Evolutionary conservation across 2,113 vertebrate genomes (phyloP).

Genomic region (Rostratula benghalensis): DNA sequence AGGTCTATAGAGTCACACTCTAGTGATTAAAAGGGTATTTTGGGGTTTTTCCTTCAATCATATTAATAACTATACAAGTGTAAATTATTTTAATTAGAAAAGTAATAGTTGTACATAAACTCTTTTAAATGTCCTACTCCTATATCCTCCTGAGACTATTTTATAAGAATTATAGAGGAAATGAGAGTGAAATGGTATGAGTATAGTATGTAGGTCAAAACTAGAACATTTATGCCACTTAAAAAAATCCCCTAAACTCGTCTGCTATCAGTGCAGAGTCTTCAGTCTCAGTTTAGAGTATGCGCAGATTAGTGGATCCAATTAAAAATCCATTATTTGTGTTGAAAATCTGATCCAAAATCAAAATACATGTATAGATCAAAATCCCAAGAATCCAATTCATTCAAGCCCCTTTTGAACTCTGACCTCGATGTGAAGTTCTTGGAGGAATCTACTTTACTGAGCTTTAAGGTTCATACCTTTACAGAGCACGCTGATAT

Average conservation of each 20-base stretch:
- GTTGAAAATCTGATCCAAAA: neutral
- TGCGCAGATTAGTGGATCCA: neutral
- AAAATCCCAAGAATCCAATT: neutral
- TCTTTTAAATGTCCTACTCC: neutral
- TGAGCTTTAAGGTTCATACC: too few species aligned
- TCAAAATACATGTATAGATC: neutral
- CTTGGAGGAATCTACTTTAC: neutral
- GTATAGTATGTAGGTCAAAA: neutral
- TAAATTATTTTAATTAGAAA: slow-evolving; percentile 40
- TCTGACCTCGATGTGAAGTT: neutral
- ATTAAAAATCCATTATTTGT: neutral
- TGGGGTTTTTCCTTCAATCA: neutral
- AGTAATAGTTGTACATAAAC: neutral
- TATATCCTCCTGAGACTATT: neutral
- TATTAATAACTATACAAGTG: neutral
- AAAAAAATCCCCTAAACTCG: neutral
- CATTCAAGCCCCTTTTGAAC: neutral
- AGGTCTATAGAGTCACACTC: neutral
- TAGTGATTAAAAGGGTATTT: slow-evolving; percentile 8
- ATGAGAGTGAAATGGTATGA: neutral
- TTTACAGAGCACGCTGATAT: too few species aligned
- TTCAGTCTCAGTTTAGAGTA: neutral
- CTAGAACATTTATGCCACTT: neutral
- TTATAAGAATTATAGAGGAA: neutral
- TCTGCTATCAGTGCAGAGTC: neutral